A percentile compares a stretch with the other conserved stretches of the same genome.
These are phyloP conservation scores for Phycodurus eques DNA, from an alignment of 2,113 vertebrate genomes.

Conservation along the genomic window DNA sequence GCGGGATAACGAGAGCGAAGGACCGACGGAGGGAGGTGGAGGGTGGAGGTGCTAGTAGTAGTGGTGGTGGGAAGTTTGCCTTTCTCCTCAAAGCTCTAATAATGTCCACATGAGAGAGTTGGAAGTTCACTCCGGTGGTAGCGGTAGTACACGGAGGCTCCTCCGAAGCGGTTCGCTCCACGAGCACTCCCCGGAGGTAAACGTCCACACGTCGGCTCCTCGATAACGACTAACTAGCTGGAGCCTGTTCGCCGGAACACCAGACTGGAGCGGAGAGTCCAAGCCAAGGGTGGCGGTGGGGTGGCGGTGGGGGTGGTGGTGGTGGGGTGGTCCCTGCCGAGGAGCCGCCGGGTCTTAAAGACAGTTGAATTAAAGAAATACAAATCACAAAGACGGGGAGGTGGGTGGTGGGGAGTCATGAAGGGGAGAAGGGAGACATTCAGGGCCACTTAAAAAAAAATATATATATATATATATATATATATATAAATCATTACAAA, in stretches of 20 bases:
- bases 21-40: conserved; percentile 29
- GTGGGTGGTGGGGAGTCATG: conserved; percentile 9
- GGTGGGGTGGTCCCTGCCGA: conserved; percentile 39
- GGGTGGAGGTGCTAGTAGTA: conserved; percentile 19
- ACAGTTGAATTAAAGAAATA: conserved; percentile 14
- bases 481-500: not conserved
- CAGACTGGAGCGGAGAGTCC: conserved; percentile 72
- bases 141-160: conserved; percentile 11
- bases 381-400: not conserved
- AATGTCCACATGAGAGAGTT: conserved; percentile 67
- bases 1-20: conserved; percentile 49
- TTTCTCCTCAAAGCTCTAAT: conserved; percentile 53
- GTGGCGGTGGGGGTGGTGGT: conserved; percentile 41
- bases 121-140: conserved; percentile 67
- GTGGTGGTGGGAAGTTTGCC: conserved; percentile 44
- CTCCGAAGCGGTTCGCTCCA: conserved; percentile 45
- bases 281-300: conserved; percentile 44
- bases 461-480: too few relatives aligned
- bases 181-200: conserved; percentile 72
- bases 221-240: conserved; percentile 70
- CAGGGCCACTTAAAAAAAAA: too few relatives aligned
- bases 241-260: conserved; percentile 3
- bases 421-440: not conserved
- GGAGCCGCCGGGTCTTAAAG: conserved; percentile 78
- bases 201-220: conserved; percentile 76